These are phyloP conservation scores for Chiloscyllium punctatum DNA, from an alignment of 2,797 vertebrate genomes.

Conservation along the genomic window DNA sequence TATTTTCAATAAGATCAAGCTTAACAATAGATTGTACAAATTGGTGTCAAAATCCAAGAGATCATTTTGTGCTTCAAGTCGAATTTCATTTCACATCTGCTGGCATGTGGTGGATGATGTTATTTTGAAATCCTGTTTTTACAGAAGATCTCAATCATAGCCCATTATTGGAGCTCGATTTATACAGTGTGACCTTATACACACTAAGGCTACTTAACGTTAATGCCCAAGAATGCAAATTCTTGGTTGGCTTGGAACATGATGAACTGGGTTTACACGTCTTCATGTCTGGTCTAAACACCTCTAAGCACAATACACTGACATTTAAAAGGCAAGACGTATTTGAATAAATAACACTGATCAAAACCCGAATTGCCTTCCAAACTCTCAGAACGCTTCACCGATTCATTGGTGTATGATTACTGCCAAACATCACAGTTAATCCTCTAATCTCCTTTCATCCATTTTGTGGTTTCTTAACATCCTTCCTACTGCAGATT, in stretches of 20 bases:
- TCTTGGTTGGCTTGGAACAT: neutral
- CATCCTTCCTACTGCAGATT: neutral
- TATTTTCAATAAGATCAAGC: neutral
- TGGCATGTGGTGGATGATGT: neutral
- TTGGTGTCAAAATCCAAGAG: neutral
- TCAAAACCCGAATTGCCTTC: neutral
- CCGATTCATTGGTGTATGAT: neutral
- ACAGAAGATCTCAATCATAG: neutral
- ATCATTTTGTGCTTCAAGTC: neutral
- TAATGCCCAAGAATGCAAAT: neutral
- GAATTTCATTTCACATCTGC: neutral
- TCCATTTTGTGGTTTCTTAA: neutral
- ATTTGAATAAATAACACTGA: neutral
- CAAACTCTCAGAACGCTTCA: neutral
- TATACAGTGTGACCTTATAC: neutral
- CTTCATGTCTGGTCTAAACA: neutral
- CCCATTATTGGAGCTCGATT: neutral
- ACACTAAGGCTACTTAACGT: neutral
- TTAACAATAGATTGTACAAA: neutral
- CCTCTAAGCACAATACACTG: neutral
- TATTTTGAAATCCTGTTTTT: neutral
- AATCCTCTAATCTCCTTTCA: constrained; percentile 32
- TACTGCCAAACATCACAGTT: neutral
- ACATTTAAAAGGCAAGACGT: neutral
- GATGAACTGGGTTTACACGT: neutral